Conservation (phyloP, 2,888 invertebrate species). For the Parasteatoda lunata region DNA sequence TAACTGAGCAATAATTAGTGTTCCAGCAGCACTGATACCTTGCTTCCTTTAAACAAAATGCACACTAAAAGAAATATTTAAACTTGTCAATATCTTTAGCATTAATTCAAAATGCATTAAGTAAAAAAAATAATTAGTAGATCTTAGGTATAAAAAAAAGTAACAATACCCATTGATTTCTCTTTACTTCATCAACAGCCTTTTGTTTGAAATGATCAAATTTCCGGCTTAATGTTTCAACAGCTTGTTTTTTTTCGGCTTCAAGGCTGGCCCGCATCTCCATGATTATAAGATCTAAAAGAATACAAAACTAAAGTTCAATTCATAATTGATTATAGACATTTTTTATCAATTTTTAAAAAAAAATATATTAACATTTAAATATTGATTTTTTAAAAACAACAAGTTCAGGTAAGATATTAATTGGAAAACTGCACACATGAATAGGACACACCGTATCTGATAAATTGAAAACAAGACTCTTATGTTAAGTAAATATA, state of each 20-base stretch:
- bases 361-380: too few relatives aligned
- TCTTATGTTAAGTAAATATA: too few relatives aligned
- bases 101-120: not conserved
- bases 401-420: too few relatives aligned
- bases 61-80: constrained; percentile 78
- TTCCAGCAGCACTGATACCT: constrained; percentile 97
- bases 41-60: constrained; percentile 89
- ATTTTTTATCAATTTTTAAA: too few relatives aligned
- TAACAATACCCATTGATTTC: constrained; percentile 84
- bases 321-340: too few relatives aligned
- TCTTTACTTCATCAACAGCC: constrained; percentile 85
- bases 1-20: constrained; percentile 70
- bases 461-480: too few relatives aligned
- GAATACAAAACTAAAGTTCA: not conserved
- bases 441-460: too few relatives aligned
- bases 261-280: constrained; percentile 79
- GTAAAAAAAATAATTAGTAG: not conserved
- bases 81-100: not conserved
- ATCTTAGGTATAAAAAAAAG: not conserved
- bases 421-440: too few relatives aligned
- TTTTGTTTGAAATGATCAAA: constrained; percentile 80
- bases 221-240: constrained; percentile 80
- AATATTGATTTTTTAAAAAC: too few relatives aligned
- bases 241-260: constrained; percentile 62
- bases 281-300: constrained; percentile 80